Evolutionary conservation across 2,113 vertebrate genomes (phyloP), one percentile per base, ranked within the genome.

Genomic region (Telmatochromis bifrenatus): DNA sequence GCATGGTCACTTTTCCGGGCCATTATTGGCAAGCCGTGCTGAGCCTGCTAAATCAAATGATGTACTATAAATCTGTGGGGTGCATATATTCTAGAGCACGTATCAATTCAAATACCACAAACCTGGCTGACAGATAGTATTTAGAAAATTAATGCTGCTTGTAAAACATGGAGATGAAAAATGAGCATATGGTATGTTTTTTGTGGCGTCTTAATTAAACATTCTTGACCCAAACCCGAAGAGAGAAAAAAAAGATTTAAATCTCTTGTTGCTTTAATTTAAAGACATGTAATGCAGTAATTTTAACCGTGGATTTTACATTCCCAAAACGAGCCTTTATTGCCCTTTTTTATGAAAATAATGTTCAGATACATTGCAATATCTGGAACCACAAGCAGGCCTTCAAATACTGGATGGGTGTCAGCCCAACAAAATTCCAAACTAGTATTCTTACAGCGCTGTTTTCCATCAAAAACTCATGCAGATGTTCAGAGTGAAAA

Each of bases 341-440:
- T 53, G 88, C 91, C 51, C 90, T 89, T 90, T 94, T 91, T 94
- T 91, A 90, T 93, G 68, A 91, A 89, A 91, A 95, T 85, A 87
- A 21, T 82, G 55, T 58, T 89, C 54, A 60, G 54, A 84, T 89
- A 82, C 84, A 84, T 83, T 79, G 84, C 75, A 91, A 80, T 83
- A 91, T 75, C 55, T 88, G 56, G 79, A 90, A 90, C 93, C 94
- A 70, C 92, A 94, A 90, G 82, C 88, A 82, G 79, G 47, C 94
- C 90, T 92, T 85, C 70, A 83, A 92, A 84, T 54, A 51, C 33
- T 77, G 47, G 70, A 77, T 68, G 85, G 58, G 80, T 79, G 89
- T 84, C 8, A 60, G 87, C 86, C 87, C 82, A 79, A 82, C 84
- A 89, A 90, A 89, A 84, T 54, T 89, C 82, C 60, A 91, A 93